phyloP scores from a whole-genome alignment of 2,888 invertebrate species.

The Muscina levida region DNA sequence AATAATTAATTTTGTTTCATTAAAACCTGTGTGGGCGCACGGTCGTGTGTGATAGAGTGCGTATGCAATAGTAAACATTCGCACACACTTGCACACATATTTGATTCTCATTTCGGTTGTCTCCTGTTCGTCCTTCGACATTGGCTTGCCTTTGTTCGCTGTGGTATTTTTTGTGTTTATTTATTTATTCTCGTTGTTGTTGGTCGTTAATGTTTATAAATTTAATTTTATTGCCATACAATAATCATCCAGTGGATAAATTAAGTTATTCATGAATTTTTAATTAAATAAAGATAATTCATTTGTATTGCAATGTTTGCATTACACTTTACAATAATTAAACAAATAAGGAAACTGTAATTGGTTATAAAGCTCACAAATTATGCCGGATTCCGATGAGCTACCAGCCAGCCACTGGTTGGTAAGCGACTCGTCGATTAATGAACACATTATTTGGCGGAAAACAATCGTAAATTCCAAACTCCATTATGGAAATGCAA shows the following conservation, averaged over 20 bases:
- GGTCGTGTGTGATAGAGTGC: slow-evolving; percentile 1
- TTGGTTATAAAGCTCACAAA: slow-evolving; percentile 35
- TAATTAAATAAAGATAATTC: slow-evolving; percentile 65
- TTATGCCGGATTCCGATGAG: slow-evolving; percentile 8
- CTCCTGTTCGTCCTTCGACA: not conserved
- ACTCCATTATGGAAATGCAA: not conserved
- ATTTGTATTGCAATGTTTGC: slow-evolving; percentile 54
- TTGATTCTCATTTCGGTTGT: too few relatives aligned
- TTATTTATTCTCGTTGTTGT: slow-evolving; percentile 25
- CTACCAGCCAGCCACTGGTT: not conserved
- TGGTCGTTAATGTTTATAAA: slow-evolving; percentile 54
- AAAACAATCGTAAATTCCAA: slow-evolving; percentile 8
- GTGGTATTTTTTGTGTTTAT: slow-evolving; percentile 25
- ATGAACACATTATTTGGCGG: slow-evolving; percentile 27
- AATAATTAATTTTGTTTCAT: slow-evolving; percentile 60
- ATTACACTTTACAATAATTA: slow-evolving; percentile 47
- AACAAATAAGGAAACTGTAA: slow-evolving; percentile 38
- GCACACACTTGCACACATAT: too few relatives aligned
- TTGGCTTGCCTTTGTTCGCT: slow-evolving; percentile 29
- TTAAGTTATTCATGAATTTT: slow-evolving; percentile 60
- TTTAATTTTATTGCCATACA: slow-evolving; percentile 60
- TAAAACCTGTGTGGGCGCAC: slow-evolving; percentile 24
- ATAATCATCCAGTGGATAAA: slow-evolving; percentile 55
- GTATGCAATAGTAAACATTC: not conserved
- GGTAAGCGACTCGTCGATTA: slow-evolving; percentile 18